Evolutionary conservation across 2,888 invertebrate genomes (phyloP).

Genomic region (Callimorpha dominula): DNA sequence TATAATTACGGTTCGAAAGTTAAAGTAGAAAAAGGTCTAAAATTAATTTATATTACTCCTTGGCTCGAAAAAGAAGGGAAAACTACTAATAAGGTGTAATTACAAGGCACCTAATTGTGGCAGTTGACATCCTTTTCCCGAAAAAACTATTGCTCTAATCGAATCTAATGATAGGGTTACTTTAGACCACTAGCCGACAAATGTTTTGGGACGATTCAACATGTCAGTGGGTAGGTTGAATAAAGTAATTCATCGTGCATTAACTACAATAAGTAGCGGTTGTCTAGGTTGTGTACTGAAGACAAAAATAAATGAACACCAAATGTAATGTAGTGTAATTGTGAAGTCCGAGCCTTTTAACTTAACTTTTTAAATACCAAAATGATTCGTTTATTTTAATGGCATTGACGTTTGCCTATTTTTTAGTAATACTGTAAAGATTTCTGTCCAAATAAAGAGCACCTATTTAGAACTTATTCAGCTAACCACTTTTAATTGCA

Average conservation of each 20-base stretch:
- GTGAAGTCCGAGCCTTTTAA: too few species aligned
- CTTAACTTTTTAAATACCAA: too few species aligned
- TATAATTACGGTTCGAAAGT: slow-evolving; percentile 63
- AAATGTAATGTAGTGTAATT: too few species aligned
- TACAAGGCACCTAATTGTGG: slow-evolving; percentile 73
- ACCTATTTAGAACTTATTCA: too few species aligned
- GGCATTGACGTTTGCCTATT: too few species aligned
- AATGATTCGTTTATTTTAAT: too few species aligned
- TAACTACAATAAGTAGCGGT: not conserved
- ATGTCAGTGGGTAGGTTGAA: slow-evolving; percentile 5
- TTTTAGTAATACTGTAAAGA: too few species aligned
- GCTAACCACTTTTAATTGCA: not conserved
- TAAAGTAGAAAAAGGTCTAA: slow-evolving; percentile 63
- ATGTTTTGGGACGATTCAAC: slow-evolving; percentile 26
- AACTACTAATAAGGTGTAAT: slow-evolving; percentile 78
- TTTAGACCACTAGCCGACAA: slow-evolving; percentile 29
- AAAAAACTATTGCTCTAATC: slow-evolving; percentile 68
- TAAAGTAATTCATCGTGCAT: slow-evolving; percentile 3
- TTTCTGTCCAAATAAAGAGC: too few species aligned
- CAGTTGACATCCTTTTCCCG: slow-evolving; percentile 76
- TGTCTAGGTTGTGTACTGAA: not conserved
- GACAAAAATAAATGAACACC: too few species aligned
- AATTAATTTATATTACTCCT: slow-evolving; percentile 74
- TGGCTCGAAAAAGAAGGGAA: slow-evolving; percentile 64
- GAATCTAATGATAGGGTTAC: slow-evolving; percentile 78